Evolutionary conservation across 2,888 invertebrate species (phyloP), one percentile per base, ranked within the genome.

Genomic region (Neoscelio sp.): DNA sequence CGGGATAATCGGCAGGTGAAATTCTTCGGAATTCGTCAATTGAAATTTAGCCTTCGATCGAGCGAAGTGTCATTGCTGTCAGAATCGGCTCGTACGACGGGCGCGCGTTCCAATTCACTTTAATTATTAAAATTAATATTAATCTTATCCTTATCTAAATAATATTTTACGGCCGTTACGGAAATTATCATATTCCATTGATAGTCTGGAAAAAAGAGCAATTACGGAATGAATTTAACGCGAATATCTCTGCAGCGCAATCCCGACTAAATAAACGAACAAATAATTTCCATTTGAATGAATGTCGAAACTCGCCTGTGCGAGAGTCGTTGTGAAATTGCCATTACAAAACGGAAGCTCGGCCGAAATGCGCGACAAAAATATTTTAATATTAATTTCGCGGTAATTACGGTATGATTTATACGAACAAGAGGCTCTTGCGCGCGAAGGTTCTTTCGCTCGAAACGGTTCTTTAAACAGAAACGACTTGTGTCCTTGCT

Each of bases 401-500:
- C 44, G 15, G 18, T 30, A 23, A 71, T 71, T 48, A 2, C 23
- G 2, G 2, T 28, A 28, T 28, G 42, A 42, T 42, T 17, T 20
- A 20, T 20, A 26, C 77, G 77, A 82, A 62, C n/a, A n/a, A n/a
- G n/a, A n/a, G n/a, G n/a, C n/a, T n/a, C n/a, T n/a, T n/a, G n/a
- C n/a, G n/a, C n/a, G n/a, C n/a, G n/a, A n/a, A n/a, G n/a, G n/a
- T n/a, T 68, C 80, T 74, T 68, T 84, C 80, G 75, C 80, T 54
- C 26, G 12, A 48, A 70, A 60, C 42, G 44, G 46, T 54, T 35
- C 71, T 70, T 40, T 52, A 76, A 54, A 58, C 79, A 80, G 85
- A 88, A 87, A 86, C 86, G 85, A 86, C 87, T 83, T 85, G 84
- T 85, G 88, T 88, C 88, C 88, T 88, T 88, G 88, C 85, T 84